phyloP scores from a whole-genome alignment of 2,797 vertebrate species.

The Etheostoma nigrum region DNA sequence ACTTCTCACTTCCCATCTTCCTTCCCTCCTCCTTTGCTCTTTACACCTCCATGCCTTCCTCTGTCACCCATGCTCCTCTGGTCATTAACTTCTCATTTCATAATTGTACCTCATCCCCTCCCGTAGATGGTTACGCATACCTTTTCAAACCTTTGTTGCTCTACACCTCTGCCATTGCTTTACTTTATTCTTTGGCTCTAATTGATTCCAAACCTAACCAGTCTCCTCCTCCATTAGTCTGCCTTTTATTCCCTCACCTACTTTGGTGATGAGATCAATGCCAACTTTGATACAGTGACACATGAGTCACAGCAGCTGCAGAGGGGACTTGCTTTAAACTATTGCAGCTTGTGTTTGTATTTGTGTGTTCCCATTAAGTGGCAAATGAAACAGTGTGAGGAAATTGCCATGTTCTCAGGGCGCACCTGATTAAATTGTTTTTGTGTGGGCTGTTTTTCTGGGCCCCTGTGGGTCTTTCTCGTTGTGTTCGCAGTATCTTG shows the following conservation, averaged over 20 bases:
- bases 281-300: conserved; percentile 37
- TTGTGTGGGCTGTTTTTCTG: conserved; percentile 42
- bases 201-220: conserved; percentile 10
- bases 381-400: conserved; percentile 36
- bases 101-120: neutral
- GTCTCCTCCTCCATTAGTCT: neutral
- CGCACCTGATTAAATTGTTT: conserved; percentile 56
- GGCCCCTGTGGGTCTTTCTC: conserved; percentile 38
- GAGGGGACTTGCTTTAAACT: conserved; percentile 31
- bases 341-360: conserved; percentile 35
- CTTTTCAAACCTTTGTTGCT: neutral
- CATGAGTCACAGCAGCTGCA: conserved; percentile 38
- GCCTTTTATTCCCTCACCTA: neutral
- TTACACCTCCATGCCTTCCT: conserved; percentile 7
- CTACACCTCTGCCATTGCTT: neutral
- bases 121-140: neutral
- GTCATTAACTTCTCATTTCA: conserved; percentile 9
- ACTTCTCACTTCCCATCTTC: conserved; percentile 14
- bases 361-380: conserved; percentile 40
- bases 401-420: conserved; percentile 45
- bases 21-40: neutral
- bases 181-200: neutral
- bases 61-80: neutral
- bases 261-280: conserved; percentile 41
- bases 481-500: conserved; percentile 5